Evolutionary conservation across 1,140 invertebrate species (phyloP).

Genomic region (Drosophila pachea): DNA sequence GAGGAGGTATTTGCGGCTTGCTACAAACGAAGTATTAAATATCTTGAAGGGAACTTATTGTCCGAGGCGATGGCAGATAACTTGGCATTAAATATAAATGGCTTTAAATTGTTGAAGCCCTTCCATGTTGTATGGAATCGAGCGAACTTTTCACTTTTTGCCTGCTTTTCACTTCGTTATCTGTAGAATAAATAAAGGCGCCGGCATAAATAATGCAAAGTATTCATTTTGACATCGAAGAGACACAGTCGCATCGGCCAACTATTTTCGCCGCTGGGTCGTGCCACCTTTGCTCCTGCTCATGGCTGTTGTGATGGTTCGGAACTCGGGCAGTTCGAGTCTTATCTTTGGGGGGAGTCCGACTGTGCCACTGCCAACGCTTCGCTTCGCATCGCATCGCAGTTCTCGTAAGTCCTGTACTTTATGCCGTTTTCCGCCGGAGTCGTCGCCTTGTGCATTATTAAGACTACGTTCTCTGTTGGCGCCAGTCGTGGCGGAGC

Average conservation of each 20-base stretch:
- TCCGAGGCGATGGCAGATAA: too few species aligned
- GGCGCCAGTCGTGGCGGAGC: conserved; percentile 42
- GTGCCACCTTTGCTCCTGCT: conserved; percentile 23
- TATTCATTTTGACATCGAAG: conserved; percentile 77
- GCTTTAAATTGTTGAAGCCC: too few species aligned
- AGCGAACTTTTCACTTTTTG: conserved; percentile 13
- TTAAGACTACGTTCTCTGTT: conserved; percentile 72
- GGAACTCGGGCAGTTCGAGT: conserved; percentile 47
- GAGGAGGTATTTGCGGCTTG: too few species aligned
- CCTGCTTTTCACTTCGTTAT: conserved; percentile 50
- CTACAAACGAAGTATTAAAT: too few species aligned
- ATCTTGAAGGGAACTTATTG: too few species aligned
- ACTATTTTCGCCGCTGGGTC: conserved; percentile 38
- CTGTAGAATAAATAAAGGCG: conserved; percentile 62
- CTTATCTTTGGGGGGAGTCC: conserved; percentile 53
- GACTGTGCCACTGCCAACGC: background rate
- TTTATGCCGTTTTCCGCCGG: conserved; percentile 66
- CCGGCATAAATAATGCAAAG: conserved; percentile 74
- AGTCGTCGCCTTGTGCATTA: conserved; percentile 75
- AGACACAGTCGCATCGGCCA: conserved; percentile 69
- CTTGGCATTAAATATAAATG: too few species aligned
- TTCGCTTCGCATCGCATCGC: conserved; percentile 12
- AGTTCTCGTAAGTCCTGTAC: conserved; percentile 70
- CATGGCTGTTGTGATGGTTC: conserved; percentile 36
- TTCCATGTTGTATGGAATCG: background rate